Evolutionary conservation across 2,888 invertebrate genomes (phyloP).

Genomic region (Dioctria rufipes): DNA sequence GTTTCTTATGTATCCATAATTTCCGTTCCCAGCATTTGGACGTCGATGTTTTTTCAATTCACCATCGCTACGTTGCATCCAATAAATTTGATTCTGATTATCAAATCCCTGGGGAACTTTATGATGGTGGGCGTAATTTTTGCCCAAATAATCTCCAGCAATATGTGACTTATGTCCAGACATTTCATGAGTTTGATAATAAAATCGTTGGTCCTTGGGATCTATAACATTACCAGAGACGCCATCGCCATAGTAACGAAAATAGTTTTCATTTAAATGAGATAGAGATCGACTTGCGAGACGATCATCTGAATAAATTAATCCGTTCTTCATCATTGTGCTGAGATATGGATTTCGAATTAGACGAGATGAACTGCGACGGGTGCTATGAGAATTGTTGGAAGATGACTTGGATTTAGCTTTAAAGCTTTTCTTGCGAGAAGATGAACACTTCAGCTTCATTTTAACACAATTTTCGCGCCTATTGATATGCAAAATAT

Average conservation of each 20-base stretch:
- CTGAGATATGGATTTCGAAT: conserved; percentile 52
- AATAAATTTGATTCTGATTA: conserved; percentile 66
- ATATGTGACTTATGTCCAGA: conserved; percentile 69
- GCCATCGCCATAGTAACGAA: neutral
- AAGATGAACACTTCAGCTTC: conserved; percentile 67
- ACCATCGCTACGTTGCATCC: conserved; percentile 64
- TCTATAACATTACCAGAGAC: neutral
- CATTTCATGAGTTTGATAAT: conserved; percentile 68
- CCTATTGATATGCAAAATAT: conserved; percentile 19
- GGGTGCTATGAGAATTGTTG: conserved; percentile 3
- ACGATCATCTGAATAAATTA: conserved; percentile 30
- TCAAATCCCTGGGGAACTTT: conserved; percentile 17
- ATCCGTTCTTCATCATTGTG: conserved; percentile 59
- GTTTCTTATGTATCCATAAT: conserved; percentile 66
- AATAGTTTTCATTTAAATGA: neutral
- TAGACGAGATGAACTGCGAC: conserved; percentile 35
- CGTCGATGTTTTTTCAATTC: conserved; percentile 60
- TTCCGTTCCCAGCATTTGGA: conserved; percentile 62
- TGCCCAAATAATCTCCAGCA: conserved; percentile 66
- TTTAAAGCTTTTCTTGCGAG: conserved; percentile 68
- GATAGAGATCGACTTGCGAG: neutral
- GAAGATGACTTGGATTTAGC: conserved; percentile 62
- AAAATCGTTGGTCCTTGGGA: conserved; percentile 68
- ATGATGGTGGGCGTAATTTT: conserved; percentile 35
- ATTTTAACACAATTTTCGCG: conserved; percentile 53